A percentile compares a stretch with the other conserved stretches of the same genome.
Evolutionary conservation across 2,797 vertebrate species (phyloP).

Genomic region (Phoeniculus purpureus): DNA sequence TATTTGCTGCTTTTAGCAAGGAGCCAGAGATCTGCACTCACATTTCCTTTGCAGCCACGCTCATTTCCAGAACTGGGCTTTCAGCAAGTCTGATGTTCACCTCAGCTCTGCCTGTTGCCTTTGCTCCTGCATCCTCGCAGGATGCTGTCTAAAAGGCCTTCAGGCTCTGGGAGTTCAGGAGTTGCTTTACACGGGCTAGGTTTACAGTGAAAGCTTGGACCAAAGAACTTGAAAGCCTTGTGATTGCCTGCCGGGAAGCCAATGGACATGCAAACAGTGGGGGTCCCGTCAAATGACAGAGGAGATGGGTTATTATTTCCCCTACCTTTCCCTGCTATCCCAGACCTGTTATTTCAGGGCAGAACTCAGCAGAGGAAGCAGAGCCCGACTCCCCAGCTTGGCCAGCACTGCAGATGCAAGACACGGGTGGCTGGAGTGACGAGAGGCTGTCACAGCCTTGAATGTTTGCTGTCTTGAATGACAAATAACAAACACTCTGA

Average conservation of each 20-base stretch:
- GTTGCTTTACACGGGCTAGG: neutral
- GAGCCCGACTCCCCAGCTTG: conserved; percentile 43
- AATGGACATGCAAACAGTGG: neutral
- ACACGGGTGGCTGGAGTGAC: conserved; percentile 58
- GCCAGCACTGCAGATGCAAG: conserved; percentile 62
- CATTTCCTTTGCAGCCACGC: neutral
- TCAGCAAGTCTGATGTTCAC: neutral
- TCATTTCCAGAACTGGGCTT: neutral
- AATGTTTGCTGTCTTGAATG: conserved; percentile 61
- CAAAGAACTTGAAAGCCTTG: neutral
- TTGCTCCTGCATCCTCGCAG: neutral
- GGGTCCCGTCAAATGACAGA: conserved; percentile 10
- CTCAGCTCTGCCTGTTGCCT: neutral
- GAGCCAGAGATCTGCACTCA: neutral
- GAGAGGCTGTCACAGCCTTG: conserved; percentile 67
- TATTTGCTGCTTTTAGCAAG: neutral
- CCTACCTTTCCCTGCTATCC: neutral
- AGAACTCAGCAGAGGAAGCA: conserved; percentile 31
- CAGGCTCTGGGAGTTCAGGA: neutral
- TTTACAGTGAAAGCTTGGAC: neutral
- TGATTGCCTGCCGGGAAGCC: neutral
- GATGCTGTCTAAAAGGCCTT: neutral
- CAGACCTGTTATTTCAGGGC: conserved; percentile 60
- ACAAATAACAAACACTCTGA: conserved; percentile 11
- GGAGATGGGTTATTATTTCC: conserved; percentile 7